These are phyloP conservation scores for Neodontobutis hainanensis DNA, from an alignment of 2,113 vertebrate species.

Conservation along the genomic window DNA sequence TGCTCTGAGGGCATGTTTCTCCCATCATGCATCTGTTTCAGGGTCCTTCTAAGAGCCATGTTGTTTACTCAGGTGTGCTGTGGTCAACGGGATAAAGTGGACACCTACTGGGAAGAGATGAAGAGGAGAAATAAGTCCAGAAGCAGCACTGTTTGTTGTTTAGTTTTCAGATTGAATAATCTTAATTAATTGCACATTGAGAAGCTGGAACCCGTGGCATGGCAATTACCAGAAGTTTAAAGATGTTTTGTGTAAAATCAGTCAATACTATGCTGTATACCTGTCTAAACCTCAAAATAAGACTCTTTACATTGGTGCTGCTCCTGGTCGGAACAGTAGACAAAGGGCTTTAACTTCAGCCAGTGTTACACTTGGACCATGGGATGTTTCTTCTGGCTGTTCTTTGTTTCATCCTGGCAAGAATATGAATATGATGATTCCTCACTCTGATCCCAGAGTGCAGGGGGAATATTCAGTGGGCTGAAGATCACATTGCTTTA, in stretches of 20 bases:
- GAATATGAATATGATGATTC: conserved; percentile 23
- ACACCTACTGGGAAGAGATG: conserved; percentile 1
- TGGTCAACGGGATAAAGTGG: conserved; percentile 23
- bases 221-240: too few relatives aligned
- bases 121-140: conserved; percentile 15
- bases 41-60: conserved; percentile 12
- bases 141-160: neutral
- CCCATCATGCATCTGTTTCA: conserved; percentile 21
- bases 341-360: conserved; percentile 16
- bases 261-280: conserved; percentile 4
- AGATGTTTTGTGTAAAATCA: too few relatives aligned
- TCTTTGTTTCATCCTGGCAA: conserved; percentile 32
- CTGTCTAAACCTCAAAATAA: too few relatives aligned
- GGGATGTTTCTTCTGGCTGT: conserved; percentile 49
- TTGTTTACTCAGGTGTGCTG: conserved; percentile 61
- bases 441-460: conserved; percentile 30
- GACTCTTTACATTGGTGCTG: too few relatives aligned
- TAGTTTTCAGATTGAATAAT: neutral
- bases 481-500: conserved; percentile 46
- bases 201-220: too few relatives aligned
- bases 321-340: too few relatives aligned
- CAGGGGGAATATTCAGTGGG: too few relatives aligned
- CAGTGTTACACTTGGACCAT: conserved; percentile 35
- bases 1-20: conserved; percentile 29
- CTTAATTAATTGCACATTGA: too few relatives aligned